These are phyloP conservation scores for Machaerirhynchus nigripectus DNA, from an alignment of 2,113 vertebrate species.

Conservation along the genomic window DNA sequence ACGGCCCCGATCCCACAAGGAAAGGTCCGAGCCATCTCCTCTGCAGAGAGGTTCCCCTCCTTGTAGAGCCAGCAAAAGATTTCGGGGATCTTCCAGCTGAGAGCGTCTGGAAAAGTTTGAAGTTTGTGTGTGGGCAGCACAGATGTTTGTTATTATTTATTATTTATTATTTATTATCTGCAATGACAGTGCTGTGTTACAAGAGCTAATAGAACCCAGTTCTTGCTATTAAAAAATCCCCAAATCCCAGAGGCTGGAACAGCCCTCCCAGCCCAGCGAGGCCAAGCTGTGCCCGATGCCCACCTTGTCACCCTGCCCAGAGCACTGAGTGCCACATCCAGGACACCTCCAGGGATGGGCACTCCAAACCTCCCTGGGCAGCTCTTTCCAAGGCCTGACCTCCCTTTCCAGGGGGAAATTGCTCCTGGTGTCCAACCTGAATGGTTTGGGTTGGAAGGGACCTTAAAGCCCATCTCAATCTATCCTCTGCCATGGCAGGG, in stretches of 20 bases:
- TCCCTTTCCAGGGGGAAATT: not conserved
- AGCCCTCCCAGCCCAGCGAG: not conserved
- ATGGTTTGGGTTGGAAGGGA: not conserved
- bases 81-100: conserved; percentile 80
- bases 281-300: not conserved
- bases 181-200: not conserved
- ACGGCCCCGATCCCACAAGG: conserved; percentile 86
- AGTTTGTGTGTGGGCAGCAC: not conserved
- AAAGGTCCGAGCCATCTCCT: conserved; percentile 84
- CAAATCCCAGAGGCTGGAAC: fast-evolving
- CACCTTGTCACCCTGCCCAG: not conserved
- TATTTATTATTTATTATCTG: not conserved
- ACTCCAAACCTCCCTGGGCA: not conserved
- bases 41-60: conserved; percentile 79
- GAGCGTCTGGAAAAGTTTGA: conserved; percentile 74
- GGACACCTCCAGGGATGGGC: not conserved
- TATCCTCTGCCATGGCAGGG: not conserved
- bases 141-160: not conserved
- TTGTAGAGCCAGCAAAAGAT: conserved; percentile 86
- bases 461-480: not conserved
- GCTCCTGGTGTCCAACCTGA: fast-evolving
- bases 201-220: not conserved
- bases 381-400: not conserved
- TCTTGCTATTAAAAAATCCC: not conserved
- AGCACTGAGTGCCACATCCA: not conserved